Base-by-base conservation (phyloP, 2,797 vertebrate genomes). In the Neostethus bicornis region DNA sequence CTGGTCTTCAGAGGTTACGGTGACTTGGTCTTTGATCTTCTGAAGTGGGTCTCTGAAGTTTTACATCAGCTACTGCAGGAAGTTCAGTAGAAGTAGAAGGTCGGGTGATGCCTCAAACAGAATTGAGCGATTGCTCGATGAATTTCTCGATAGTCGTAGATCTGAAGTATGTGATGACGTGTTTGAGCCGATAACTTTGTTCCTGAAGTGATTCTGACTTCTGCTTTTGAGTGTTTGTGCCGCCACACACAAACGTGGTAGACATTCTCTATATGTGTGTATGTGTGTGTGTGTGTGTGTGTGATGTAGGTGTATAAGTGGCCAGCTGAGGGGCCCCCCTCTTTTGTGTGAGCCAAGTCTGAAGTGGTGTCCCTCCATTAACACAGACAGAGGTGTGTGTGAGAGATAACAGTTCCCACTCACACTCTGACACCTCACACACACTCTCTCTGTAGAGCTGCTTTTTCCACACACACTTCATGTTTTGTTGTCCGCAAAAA, bases 311-410 rank as follows among this genome's bases (percentile, higher is more conserved):
- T 72, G 62, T 71, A 37, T 75, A 11, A 54, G 74, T 70, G 79
- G 2, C 41, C 7, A 31, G 2, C 61, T 62, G 60, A 73, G 65
- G 70, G 73, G 58, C 31, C 66, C 66, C 47, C 64, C 60, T 56
- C 51, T 35, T 26, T 47, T 57, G 59, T 32, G 61, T 57, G 67
- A 46, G 55, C 28, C 45, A 63, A 61, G 47, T 71, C 66, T 89
- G 79, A 86, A 89, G 87, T 88, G 81, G 80, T 41, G 31, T 84
- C 79, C 66, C 58, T 81, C 90, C 87, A 90, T 90, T 89, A 89
- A 85, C 85, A 85, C 84, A 84, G 59, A 71, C 56, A 34, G 75
- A 88, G 87, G 87, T 89, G 90, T 90, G 73, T 83, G 89, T 73
- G 65, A 66, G 74, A 60, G 88, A 91, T 88, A 87, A 79, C 68